Base-by-base conservation (phyloP, 2,888 invertebrate species). In the Drosophila affinis region DNA sequence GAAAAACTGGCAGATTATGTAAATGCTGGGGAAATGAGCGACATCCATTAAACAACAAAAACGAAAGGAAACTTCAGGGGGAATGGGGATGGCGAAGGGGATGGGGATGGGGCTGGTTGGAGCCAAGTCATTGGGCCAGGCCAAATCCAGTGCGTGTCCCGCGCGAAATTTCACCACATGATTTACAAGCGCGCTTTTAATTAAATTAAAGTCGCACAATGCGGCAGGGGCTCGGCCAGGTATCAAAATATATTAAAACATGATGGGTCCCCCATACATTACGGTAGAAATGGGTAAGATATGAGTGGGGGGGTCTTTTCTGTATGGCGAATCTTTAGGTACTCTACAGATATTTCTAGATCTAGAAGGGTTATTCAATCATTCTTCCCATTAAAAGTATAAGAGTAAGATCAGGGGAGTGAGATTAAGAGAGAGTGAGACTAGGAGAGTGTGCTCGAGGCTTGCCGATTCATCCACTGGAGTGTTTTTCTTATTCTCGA, bases 1-100 rank as follows among this genome's bases (percentile, higher is more conserved):
- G 82, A 79, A 79, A 65, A 62, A 65, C 59, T 58, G 54, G 61
- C 48, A 51, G 68, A 76, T 81, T 69, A 72, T 87, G 79, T 65
- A 71, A 84, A 81, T 76, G 64, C 52, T 67, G 74, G 51, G 68
- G 70, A 84, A 84, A 51, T 39, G 48, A 74, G 56, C 49, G 57
- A 70, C 56, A 61, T 63, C 48, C 61, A 70, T 69, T 69, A 71
- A 54, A 45, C 21, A 27, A 55, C 21, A n/a, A 49, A 58, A 71
- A 29, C 14, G 62, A 64, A 56, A 59, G 56, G 24, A 9, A 21
- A 47, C 7, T 39, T 34, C 45, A 17, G 3, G 5, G 10, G 48
- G 9, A 32, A 32, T 18, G 24, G 67, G 65, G n/a, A 27, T 18
- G 24, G 12, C n/a, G 6, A 17, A n/a, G 3, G 10, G 48, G 9